phyloP scores from a whole-genome alignment of 2,113 vertebrate genomes.

The Isurus oxyrinchus region DNA sequence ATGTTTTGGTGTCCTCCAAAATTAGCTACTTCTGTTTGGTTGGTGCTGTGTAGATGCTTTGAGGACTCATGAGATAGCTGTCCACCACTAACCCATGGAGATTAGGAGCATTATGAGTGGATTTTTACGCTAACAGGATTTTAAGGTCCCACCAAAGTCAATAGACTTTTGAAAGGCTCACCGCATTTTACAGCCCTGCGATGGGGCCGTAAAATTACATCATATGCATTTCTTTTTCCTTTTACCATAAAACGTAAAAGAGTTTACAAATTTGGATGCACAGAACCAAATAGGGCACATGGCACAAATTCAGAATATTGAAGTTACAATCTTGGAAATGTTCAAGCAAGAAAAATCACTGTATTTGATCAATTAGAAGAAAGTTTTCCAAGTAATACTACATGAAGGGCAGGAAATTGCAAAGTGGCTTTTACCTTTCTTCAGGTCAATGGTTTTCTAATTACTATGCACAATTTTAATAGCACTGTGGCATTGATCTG shows the following conservation, averaged over 20 bases:
- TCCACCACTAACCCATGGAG: neutral
- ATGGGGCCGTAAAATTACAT: too few species aligned
- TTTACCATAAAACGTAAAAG: neutral
- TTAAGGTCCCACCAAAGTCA: too few species aligned
- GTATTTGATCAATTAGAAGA: slow-evolving; percentile 23
- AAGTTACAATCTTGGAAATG: neutral
- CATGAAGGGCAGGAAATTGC: neutral
- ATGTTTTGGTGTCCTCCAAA: neutral
- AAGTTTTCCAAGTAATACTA: neutral
- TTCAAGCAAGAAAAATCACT: neutral
- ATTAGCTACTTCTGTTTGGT: neutral
- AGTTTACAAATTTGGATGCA: neutral
- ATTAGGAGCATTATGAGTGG: neutral
- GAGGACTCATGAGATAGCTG: neutral
- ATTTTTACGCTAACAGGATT: too few species aligned
- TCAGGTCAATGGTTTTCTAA: neutral
- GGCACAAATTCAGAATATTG: neutral
- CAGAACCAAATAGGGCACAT: neutral
- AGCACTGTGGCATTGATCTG: neutral
- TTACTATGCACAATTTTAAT: neutral
- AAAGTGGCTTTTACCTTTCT: neutral
- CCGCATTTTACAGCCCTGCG: too few species aligned
- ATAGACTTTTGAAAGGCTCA: too few species aligned
- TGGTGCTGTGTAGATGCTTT: neutral
- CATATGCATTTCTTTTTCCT: neutral